These are phyloP conservation scores for Dromas ardeola DNA, from an alignment of 2,113 vertebrate species.

Conservation along the genomic window DNA sequence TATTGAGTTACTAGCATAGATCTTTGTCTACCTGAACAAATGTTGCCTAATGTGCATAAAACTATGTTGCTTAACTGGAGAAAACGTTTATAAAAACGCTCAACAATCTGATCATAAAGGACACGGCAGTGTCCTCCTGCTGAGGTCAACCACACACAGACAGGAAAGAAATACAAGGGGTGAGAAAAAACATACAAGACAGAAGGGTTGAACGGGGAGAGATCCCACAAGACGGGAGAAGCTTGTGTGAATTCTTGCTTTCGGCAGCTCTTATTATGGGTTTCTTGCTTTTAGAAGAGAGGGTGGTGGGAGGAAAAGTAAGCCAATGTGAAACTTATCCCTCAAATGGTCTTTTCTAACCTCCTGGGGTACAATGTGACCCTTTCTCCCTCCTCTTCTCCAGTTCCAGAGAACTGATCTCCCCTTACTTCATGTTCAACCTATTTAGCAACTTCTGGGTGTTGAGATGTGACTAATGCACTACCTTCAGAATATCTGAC, in stretches of 20 bases:
- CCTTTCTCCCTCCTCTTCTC: background rate
- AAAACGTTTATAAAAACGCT: background rate
- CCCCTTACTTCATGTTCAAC: background rate
- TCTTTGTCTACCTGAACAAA: background rate
- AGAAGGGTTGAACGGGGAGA: background rate
- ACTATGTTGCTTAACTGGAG: background rate
- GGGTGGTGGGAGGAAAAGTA: background rate
- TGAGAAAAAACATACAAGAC: background rate
- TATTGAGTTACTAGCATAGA: background rate
- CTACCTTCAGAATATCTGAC: background rate
- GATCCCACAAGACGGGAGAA: background rate
- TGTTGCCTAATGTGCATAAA: background rate
- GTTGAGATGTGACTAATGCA: rapidly evolving
- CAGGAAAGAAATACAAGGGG: background rate
- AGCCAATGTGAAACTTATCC: background rate
- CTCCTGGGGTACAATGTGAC: background rate
- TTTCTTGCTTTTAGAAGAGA: background rate
- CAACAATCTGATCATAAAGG: background rate
- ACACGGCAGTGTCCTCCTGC: background rate
- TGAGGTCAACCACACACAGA: background rate
- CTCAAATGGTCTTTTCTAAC: background rate
- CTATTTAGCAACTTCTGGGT: background rate
- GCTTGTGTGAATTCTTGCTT: background rate
- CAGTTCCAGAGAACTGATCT: background rate
- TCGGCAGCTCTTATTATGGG: background rate